Conservation (phyloP, 2,113 vertebrate genomes). For the Ellobius talpinus region DNA sequence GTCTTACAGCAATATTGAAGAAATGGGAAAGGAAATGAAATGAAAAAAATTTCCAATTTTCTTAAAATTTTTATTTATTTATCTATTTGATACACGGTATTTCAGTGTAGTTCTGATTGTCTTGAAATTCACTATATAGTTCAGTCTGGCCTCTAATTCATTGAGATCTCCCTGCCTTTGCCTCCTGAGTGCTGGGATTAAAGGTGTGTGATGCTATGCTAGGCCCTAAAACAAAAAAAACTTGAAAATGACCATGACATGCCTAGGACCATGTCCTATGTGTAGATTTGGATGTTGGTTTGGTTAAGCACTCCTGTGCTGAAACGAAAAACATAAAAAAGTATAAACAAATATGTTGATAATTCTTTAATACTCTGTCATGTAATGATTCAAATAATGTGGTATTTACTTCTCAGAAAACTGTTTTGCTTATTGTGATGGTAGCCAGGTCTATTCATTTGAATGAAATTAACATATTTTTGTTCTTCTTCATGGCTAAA, state of each 20-base stretch:
- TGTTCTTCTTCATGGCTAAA: not conserved
- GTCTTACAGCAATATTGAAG: not conserved
- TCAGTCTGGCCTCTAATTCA: not conserved
- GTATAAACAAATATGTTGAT: not conserved
- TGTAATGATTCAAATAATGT: not conserved
- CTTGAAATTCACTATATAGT: not conserved
- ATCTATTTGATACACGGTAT: not conserved
- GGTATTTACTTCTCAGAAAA: not conserved
- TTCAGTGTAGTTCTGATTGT: not conserved
- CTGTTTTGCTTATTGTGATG: not conserved
- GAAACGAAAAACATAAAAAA: too few species aligned
- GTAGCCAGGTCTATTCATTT: not conserved
- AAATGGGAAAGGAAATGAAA: not conserved
- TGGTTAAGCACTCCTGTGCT: not conserved
- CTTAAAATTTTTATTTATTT: not conserved
- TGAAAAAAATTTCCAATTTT: not conserved
- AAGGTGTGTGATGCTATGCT: not conserved
- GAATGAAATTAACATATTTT: not conserved
- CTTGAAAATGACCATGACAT: not conserved
- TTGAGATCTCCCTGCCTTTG: not conserved
- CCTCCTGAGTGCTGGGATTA: not conserved
- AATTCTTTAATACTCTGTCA: not conserved
- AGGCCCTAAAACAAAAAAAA: not conserved
- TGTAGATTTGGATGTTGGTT: not conserved
- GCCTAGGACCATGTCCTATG: not conserved